Percentiles rank a stretch among this genome's conserved stretches.
Conservation (phyloP, 2,113 vertebrate species). For the Platycercus adscitus region DNA sequence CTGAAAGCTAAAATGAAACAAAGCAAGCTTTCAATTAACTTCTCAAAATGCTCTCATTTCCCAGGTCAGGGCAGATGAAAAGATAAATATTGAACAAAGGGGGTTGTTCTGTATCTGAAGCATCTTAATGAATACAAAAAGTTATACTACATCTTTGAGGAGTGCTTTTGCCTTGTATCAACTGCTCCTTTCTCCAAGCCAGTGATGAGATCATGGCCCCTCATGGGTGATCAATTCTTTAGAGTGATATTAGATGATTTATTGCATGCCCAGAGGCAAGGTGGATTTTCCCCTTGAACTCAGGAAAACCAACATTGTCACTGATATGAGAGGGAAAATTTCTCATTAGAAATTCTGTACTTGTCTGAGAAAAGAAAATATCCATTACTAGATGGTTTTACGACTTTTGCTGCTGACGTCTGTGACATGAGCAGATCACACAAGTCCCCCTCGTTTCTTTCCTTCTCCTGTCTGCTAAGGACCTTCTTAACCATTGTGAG, state of each 20-base stretch:
- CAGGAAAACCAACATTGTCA: not conserved
- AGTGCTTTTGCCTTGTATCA: not conserved
- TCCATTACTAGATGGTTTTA: not conserved
- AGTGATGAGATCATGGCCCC: not conserved
- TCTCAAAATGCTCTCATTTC: conserved; percentile 26
- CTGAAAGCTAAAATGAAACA: conserved; percentile 49
- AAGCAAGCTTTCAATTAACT: conserved; percentile 56
- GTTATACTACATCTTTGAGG: not conserved
- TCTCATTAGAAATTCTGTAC: not conserved
- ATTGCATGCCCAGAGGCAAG: not conserved
- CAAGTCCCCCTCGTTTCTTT: not conserved
- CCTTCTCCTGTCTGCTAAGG: not conserved
- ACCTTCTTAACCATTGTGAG: not conserved
- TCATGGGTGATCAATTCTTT: not conserved
- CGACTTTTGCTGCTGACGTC: not conserved
- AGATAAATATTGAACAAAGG: conserved; percentile 57
- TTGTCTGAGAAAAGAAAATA: not conserved
- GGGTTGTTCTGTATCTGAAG: conserved; percentile 24
- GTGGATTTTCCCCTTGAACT: not conserved
- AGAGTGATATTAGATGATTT: not conserved
- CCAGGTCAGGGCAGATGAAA: conserved; percentile 61
- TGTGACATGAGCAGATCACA: not conserved
- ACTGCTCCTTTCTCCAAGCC: not conserved
- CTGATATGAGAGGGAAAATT: not conserved
- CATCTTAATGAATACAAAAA: conserved; percentile 49